Evolutionary conservation across 2,113 vertebrate genomes (phyloP).

Genomic region (Halichoeres trimaculatus): DNA sequence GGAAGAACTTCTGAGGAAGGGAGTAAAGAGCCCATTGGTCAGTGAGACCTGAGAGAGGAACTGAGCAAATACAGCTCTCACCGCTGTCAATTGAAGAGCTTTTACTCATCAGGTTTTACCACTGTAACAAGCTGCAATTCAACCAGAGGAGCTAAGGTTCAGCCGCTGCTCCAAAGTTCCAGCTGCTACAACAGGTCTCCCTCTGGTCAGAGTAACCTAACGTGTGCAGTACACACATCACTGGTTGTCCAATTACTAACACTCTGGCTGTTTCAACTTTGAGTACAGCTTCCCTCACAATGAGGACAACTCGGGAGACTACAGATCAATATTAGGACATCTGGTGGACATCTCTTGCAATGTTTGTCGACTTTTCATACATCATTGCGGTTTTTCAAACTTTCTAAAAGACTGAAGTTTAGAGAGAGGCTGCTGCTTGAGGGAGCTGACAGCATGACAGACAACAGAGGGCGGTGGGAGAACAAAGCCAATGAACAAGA

Average conservation of each 20-base stretch:
- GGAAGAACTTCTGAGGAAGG: slow-evolving; percentile 26
- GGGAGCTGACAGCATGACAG: not conserved
- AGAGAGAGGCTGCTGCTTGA: no score
- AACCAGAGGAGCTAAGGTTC: not conserved
- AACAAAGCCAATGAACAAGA: no score
- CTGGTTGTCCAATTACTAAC: not conserved
- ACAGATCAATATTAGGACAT: no score
- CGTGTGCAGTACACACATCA: not conserved
- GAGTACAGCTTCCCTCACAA: no score
- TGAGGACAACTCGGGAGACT: not conserved
- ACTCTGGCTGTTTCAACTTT: not conserved
- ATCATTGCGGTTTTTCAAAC: no score
- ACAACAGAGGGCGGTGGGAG: not conserved
- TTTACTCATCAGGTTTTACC: not conserved
- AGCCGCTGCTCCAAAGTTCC: not conserved
- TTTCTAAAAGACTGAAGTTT: not conserved
- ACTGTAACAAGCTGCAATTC: not conserved
- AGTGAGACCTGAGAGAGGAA: not conserved
- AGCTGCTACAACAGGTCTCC: not conserved
- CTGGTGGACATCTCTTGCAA: not conserved
- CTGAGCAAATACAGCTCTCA: not conserved
- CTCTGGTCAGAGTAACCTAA: no score
- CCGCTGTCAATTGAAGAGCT: not conserved
- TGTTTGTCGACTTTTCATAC: not conserved
- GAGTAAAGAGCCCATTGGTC: not conserved